Evolutionary conservation across 2,113 vertebrate genomes (phyloP).

Genomic region (Zeus faber): DNA sequence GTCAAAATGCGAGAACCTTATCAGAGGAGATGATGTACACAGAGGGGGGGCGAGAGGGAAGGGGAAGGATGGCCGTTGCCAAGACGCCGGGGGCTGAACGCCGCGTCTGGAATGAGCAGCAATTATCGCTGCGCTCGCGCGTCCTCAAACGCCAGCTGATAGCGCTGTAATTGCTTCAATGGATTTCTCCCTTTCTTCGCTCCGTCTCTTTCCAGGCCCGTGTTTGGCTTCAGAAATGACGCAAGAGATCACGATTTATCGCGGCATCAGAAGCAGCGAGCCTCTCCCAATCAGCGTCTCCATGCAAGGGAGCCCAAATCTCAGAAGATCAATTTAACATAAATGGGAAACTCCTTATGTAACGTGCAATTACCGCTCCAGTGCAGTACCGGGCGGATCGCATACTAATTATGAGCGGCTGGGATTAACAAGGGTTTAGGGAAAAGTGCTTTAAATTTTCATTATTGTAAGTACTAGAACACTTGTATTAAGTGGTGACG

Average conservation of each 20-base stretch:
- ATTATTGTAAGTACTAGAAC: too few relatives aligned
- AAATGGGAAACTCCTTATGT: conserved; percentile 1
- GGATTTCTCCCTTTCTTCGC: not conserved
- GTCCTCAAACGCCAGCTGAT: conserved; percentile 15
- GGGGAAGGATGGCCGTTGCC: too few relatives aligned
- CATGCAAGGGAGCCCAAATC: conserved; percentile 5
- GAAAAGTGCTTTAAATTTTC: too few relatives aligned
- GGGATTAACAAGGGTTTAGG: too few relatives aligned
- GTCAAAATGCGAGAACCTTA: too few relatives aligned
- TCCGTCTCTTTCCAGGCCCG: not conserved
- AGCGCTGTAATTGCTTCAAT: conserved; percentile 25
- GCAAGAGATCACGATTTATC: not conserved
- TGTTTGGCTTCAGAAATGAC: not conserved
- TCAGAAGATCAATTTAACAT: conserved; percentile 11
- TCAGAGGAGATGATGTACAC: not conserved
- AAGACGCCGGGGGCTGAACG: too few relatives aligned
- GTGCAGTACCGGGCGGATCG: too few relatives aligned
- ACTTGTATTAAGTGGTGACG: too few relatives aligned
- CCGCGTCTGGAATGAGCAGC: not conserved
- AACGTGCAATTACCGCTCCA: not conserved
- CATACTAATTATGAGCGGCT: too few relatives aligned
- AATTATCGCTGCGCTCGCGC: conserved; percentile 3
- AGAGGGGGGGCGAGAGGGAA: not conserved
- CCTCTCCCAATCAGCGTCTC: conserved; percentile 4
- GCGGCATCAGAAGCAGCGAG: conserved; percentile 7